Evolutionary conservation across 2,797 vertebrate species (phyloP).

Genomic region (Acanthiza pusilla): DNA sequence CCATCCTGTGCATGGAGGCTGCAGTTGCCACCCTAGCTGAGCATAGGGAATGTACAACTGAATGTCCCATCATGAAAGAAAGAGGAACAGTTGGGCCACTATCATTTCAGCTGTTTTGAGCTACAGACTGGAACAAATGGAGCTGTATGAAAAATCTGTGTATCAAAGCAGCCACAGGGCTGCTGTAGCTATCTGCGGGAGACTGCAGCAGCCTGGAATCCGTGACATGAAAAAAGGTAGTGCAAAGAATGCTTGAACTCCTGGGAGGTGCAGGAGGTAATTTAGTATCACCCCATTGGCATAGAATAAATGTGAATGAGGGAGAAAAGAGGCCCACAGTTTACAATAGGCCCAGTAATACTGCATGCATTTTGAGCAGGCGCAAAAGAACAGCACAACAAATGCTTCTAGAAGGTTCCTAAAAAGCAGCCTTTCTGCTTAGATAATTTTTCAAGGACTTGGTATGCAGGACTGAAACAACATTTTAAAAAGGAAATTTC

Average conservation of each 20-base stretch:
- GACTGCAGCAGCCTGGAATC: neutral
- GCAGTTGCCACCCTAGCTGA: neutral
- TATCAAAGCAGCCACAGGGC: neutral
- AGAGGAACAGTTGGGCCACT: neutral
- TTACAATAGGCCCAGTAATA: slow-evolving; percentile 19
- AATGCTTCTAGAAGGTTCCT: slow-evolving; percentile 35
- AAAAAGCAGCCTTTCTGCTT: slow-evolving; percentile 43
- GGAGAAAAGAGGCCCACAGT: neutral
- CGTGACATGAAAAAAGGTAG: neutral
- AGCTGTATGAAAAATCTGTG: neutral
- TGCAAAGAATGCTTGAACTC: neutral
- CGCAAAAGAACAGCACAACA: neutral
- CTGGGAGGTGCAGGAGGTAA: slow-evolving; percentile 2
- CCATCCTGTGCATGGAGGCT: rapidly evolving
- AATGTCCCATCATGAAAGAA: neutral
- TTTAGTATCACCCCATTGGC: slow-evolving; percentile 33
- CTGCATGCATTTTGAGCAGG: slow-evolving; percentile 18
- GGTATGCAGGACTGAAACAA: slow-evolving; percentile 25
- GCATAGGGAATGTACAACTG: rapidly evolving
- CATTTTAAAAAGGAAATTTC: slow-evolving; percentile 54
- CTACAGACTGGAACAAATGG: neutral
- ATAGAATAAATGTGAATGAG: neutral
- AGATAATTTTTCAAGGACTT: slow-evolving; percentile 36
- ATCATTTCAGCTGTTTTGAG: neutral
- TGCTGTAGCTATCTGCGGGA: neutral